phyloP scores from a whole-genome alignment of 23 tunicate genomes.

The Ciona savignyi region DNA sequence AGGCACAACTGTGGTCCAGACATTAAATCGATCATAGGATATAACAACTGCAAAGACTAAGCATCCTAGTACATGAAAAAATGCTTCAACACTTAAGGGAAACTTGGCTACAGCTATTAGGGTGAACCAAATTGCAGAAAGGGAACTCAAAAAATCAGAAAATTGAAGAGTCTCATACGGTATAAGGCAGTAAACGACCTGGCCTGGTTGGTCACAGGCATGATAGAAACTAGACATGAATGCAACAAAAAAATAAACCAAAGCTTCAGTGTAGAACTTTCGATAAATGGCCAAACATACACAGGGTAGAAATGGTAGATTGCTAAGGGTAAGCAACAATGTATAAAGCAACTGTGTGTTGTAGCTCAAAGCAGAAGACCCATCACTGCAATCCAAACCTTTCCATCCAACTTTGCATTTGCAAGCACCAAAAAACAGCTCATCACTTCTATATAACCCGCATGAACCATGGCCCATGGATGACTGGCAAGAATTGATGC shows the following conservation, averaged over 20 bases:
- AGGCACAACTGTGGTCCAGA: slow-evolving; percentile 60
- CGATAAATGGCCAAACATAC: slow-evolving; percentile 47
- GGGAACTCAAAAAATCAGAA: slow-evolving; percentile 77
- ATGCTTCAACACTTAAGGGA: slow-evolving; percentile 32
- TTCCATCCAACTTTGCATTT: slow-evolving; percentile 69
- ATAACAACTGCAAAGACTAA: slow-evolving; percentile 61
- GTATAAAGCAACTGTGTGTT: slow-evolving; percentile 38
- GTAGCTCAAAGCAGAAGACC: slow-evolving; percentile 54
- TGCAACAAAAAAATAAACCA: slow-evolving; percentile 74
- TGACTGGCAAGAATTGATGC: slow-evolving; percentile 63
- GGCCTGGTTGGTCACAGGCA: slow-evolving; percentile 88
- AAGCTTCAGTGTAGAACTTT: slow-evolving; percentile 76
- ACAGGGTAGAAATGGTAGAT: slow-evolving; percentile 68
- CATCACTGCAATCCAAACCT: slow-evolving; percentile 93
- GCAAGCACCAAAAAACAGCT: slow-evolving; percentile 60
- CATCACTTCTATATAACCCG: slow-evolving; percentile 57
- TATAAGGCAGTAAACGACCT: slow-evolving; percentile 50
- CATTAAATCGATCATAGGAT: slow-evolving; percentile 62
- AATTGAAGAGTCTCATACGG: slow-evolving; percentile 83
- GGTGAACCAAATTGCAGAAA: slow-evolving; percentile 88
- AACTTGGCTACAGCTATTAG: slow-evolving; percentile 56
- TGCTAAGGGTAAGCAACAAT: slow-evolving; percentile 67
- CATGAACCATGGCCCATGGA: slow-evolving; percentile 49
- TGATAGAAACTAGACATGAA: slow-evolving; percentile 89
- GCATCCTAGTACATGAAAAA: slow-evolving; percentile 58